Evolutionary conservation across 2,113 vertebrate genomes (phyloP), one percentile per base, ranked within the genome.

Genomic region (Pomatorhinus ruficollis): DNA sequence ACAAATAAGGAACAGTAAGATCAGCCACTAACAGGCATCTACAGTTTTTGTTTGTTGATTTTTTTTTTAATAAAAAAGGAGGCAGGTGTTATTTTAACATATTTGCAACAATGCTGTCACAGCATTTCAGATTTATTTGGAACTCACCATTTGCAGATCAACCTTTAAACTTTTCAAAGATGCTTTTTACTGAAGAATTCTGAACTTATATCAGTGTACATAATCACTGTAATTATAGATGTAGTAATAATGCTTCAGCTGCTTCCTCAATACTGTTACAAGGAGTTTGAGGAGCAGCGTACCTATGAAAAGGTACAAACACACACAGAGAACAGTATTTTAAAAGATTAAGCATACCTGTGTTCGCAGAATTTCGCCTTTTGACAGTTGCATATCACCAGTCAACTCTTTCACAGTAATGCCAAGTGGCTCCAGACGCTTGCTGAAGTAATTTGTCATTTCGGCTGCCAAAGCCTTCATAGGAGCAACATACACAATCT

Each of bases 391-490:
- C 99, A 99, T 99, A 98, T 99, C 99, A 89, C 99, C 99, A 77
- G 99, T 99, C 95, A 99, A 83, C 94, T 99, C 99, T 96, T 99
- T 99, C 93, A 99, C 99, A 60, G 97, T 28, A 68, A 99, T 99
- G 96, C 99, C 98, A 80, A 99, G 98, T 35, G 99, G 98, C 86
- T 99, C 99, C 96, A 99, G 97, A 71, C 99, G 98, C 97, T 98
- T 99, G 97, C 99, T 99, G 98, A 99, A 99, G 98, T 99, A 99
- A 97, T 99, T 99, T 96, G 99, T 99, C 99, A 99, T 99, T 98
- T 99, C 99, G 33, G 99, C 99, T 98, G 99, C 99, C 98, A 99
- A 97, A 93, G 99, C 99, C 97, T 99, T 99, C 99, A 99, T 99
- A 61, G 99, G 99, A 97, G 99, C 99, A 95, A 99, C 99, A 83